A percentile compares a stretch with the other conserved stretches of the same genome.
Evolutionary conservation across 2,113 vertebrate species (phyloP).

Genomic region (Oryzias javanicus): DNA sequence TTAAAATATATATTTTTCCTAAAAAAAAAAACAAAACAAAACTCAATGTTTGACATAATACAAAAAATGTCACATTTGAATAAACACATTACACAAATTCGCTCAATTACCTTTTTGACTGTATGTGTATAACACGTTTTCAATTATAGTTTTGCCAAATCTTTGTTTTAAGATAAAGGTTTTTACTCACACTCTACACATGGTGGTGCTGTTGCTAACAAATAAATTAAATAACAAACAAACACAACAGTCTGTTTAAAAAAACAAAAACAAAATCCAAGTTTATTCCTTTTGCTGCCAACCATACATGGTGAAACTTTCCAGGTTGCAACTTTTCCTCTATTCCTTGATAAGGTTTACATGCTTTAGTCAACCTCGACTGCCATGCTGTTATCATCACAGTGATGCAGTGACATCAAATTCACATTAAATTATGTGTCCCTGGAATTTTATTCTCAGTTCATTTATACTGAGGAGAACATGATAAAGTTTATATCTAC

Average conservation of each 20-base stretch:
- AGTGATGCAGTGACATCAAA: slow-evolving; percentile 29
- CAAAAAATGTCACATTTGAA: too few species aligned
- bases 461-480: slow-evolving; percentile 61
- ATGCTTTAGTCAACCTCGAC: slow-evolving; percentile 47
- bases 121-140: too few species aligned
- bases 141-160: too few species aligned
- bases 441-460: slow-evolving; percentile 59
- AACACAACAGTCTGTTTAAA: slow-evolving; percentile 42
- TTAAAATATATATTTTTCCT: too few species aligned
- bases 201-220: slow-evolving; percentile 34
- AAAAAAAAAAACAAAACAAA: too few species aligned
- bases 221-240: slow-evolving; percentile 7
- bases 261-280: slow-evolving; percentile 24
- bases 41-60: too few species aligned
- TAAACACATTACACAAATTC: too few species aligned
- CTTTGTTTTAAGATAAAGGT: too few species aligned
- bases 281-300: slow-evolving; percentile 64
- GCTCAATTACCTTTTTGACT: too few species aligned
- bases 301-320: slow-evolving; percentile 58
- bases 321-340: slow-evolving; percentile 26
- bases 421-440: slow-evolving; percentile 70
- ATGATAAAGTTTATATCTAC: slow-evolving; percentile 68
- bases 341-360: slow-evolving; percentile 29
- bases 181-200: slow-evolving; percentile 39
- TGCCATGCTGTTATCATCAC: slow-evolving; percentile 28